These are phyloP conservation scores for Monopterus albus DNA, from an alignment of 2,113 vertebrate genomes.

Conservation along the genomic window DNA sequence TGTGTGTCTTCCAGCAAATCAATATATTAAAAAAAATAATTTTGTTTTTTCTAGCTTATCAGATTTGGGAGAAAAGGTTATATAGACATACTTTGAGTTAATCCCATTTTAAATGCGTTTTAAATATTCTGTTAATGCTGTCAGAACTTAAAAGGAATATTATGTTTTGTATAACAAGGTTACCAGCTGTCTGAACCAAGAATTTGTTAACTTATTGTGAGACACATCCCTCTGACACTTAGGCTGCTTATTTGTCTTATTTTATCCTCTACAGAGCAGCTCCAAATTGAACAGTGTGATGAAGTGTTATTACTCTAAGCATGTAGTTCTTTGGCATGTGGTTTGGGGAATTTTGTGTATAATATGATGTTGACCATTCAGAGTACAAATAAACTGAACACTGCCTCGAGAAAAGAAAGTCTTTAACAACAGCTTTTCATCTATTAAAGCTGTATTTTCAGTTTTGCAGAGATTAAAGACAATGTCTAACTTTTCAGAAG, in stretches of 20 bases:
- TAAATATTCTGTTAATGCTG: background rate
- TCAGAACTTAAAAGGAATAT: conserved; percentile 6
- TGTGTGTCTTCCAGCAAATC: conserved; percentile 14
- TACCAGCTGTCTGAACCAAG: conserved; percentile 23
- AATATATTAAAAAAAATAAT: background rate
- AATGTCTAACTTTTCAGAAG: conserved; percentile 42
- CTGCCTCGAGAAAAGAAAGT: background rate
- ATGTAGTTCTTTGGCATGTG: background rate
- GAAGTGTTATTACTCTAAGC: background rate
- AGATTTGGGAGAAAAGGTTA: conserved; percentile 6
- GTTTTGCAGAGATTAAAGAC: conserved; percentile 53
- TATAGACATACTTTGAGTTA: conserved; percentile 1
- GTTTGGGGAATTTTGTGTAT: background rate
- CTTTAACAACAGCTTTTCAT: conserved; percentile 1
- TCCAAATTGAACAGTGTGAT: conserved; percentile 1
- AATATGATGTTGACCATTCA: background rate
- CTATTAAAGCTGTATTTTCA: conserved; percentile 1
- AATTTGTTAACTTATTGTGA: background rate
- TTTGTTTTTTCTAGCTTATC: background rate
- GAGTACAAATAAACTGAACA: background rate
- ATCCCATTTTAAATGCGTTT: conserved; percentile 12
- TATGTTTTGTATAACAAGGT: conserved; percentile 17
- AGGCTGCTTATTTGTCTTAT: conserved; percentile 29
- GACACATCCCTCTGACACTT: conserved; percentile 26
- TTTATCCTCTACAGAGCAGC: conserved; percentile 23